Evolutionary conservation across 2,888 invertebrate genomes (phyloP).

Genomic region (Tenodera sinensis): DNA sequence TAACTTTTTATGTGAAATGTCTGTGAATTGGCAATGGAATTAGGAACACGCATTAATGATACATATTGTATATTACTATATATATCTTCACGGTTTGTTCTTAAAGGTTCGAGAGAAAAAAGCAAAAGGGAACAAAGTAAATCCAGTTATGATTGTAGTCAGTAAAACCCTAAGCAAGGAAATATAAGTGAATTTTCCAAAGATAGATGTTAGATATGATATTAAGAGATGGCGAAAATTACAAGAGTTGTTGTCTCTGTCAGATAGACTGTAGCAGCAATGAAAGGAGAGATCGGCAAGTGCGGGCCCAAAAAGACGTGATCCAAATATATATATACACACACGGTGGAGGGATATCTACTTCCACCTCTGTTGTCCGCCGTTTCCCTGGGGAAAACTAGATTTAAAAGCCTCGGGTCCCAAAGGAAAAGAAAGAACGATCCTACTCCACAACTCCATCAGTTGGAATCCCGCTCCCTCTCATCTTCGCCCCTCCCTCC

Average conservation of each 20-base stretch:
- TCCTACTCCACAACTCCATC: conserved; percentile 3
- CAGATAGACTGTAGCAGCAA: background rate
- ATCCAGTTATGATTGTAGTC: too few relatives aligned
- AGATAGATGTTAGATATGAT: too few relatives aligned
- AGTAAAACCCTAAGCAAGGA: too few relatives aligned
- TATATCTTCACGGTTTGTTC: too few relatives aligned
- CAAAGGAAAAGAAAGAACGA: conserved; percentile 23
- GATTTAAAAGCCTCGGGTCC: conserved; percentile 17
- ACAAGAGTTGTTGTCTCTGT: background rate
- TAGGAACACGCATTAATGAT: too few relatives aligned
- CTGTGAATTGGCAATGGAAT: too few relatives aligned
- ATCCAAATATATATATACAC: conserved; percentile 1
- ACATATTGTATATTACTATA: too few relatives aligned
- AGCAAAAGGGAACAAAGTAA: too few relatives aligned
- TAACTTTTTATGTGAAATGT: too few relatives aligned
- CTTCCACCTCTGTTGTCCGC: background rate
- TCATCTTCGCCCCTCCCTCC: background rate
- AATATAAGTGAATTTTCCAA: too few relatives aligned
- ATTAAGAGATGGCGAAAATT: background rate
- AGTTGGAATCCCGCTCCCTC: background rate
- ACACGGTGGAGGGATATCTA: background rate
- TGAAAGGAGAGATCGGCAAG: background rate
- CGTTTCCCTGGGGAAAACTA: conserved; percentile 10
- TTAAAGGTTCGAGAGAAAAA: too few relatives aligned
- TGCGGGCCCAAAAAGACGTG: background rate